Evolutionary conservation across 1,140 invertebrate species (phyloP), one percentile per base, ranked within the genome.

Genomic region (Tetraneura akinire): DNA sequence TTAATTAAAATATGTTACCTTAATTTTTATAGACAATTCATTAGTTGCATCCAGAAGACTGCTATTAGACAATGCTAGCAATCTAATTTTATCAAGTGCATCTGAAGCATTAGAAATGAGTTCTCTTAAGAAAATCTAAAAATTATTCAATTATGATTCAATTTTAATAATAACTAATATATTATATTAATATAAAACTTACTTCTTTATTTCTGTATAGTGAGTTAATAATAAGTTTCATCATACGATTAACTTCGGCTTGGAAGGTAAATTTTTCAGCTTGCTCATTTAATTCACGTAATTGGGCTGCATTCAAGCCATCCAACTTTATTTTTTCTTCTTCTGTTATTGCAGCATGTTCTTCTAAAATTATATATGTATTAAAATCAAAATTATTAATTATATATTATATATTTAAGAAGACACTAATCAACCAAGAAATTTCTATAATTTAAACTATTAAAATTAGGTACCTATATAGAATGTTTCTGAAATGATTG

Each of bases 161-260:
- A 71, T 51, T 29, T 47, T 73, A 26, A 68, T 32, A 62, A 57
- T n/a, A 51, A 16, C 9, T 60, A 60, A 21, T 70, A 55, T 55
- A 23, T 16, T 4, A 53, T 29, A 29, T 68, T 29, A 26, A 26
- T 47, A 23, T 26, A 76, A 76, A 42, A 82, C 62, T 81, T 85
- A 92, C 92, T 88, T 99, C 97, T 87, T 99, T 99, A 86, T 99
- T 99, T 82, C 95, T 91, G 86, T 99, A 99, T 0, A 99, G 88
- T 0, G 97, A 99, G 87, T 99, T 99, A 84, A 99, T 99, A 85
- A 99, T 99, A 23, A 99, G 89, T 87, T 99, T 99, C 97, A 99
- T 99, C 96, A 99, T 98, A 45, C 97, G 93, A 88, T 98, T 97
- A 13, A 98, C 96, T 87, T 98, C 96, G 1, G 96, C 95, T 86